These are phyloP conservation scores for Bovichtus diacanthus DNA, from an alignment of 2,797 vertebrate genomes.

Conservation along the genomic window DNA sequence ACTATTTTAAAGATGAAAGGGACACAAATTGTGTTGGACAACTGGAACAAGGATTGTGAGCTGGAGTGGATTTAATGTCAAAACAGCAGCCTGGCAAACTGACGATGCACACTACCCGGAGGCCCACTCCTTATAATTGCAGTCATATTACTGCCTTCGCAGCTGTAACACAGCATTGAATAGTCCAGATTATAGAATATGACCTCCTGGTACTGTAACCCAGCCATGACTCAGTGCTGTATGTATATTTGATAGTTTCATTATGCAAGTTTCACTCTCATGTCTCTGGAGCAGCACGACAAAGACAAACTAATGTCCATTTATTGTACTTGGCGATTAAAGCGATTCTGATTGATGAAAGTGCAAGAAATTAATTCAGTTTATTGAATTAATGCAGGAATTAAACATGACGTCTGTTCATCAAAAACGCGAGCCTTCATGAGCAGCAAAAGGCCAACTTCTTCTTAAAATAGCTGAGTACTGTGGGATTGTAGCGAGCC, in stretches of 20 bases:
- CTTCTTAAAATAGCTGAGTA: conserved; percentile 85
- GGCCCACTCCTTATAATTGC: conserved; percentile 61
- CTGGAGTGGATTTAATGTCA: conserved; percentile 78
- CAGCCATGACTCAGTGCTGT: conserved; percentile 26
- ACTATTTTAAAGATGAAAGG: conserved; percentile 74
- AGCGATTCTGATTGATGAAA: conserved; percentile 61
- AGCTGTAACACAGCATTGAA: conserved; percentile 30
- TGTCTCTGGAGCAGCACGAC: conserved; percentile 26
- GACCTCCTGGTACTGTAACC: conserved; percentile 39
- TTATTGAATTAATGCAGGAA: conserved; percentile 62
- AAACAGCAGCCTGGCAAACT: conserved; percentile 65
- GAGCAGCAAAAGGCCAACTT: conserved; percentile 80
- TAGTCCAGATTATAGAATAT: conserved; percentile 43
- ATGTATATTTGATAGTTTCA: conserved; percentile 44
- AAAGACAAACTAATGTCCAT: conserved; percentile 62
- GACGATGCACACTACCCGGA: conserved; percentile 61
- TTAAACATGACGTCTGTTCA: conserved; percentile 71
- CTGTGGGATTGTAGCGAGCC: conserved; percentile 54
- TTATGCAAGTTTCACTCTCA: conserved; percentile 27
- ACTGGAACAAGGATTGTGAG: conserved; percentile 75
- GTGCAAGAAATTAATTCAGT: conserved; percentile 57
- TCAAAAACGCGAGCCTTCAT: conserved; percentile 73
- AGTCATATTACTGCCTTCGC: conserved; percentile 59
- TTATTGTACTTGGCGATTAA: conserved; percentile 56
- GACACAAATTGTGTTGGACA: conserved; percentile 79